Base-by-base conservation (phyloP, 2,113 vertebrate genomes). In the Cyanistes caeruleus region DNA sequence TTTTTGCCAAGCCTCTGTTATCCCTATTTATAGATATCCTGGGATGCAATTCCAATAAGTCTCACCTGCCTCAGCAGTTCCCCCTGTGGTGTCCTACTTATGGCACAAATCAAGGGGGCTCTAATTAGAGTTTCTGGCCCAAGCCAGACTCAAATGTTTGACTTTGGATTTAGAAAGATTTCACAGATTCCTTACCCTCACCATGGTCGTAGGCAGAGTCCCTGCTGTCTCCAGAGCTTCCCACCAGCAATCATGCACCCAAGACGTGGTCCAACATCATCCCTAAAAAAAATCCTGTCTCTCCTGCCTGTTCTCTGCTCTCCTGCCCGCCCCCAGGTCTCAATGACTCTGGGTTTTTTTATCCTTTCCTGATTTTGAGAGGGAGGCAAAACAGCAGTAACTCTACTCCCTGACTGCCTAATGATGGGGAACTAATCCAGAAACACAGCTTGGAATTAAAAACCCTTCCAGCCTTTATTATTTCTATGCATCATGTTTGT, bases 1-100 rank as follows among this genome's bases (percentile, higher is more conserved):
- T 90, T 58, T 52, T 56, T 91, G 85, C 83, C 51, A 64, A 93
- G 79, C 63, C 85, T 82, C 85, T 59, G 27, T 81, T 90, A 72
- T 80, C 55, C 55, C 86, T 95, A 90, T 95, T 95, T 95, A 87
- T 93, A 97, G 93, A 63, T 56, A 77, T 13, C 65, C 77, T 44
- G 69, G 62, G 81, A 94, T 93, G 70, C 39, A 64, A 33, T 73
- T 62, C 85, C 72, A n/a, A 13, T 64, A 69, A 88, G 51, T 75
- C 56, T 95, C 69, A 74, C 73, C 76, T 84, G 80, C 75, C 72
- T 95, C 94, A 94, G 96, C 95, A 82, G n/a, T 95, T 95, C 69
- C 48, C 85, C 10, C 13, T 60, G 58, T 16, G 0, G 58, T 89
- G 89, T 41, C 93, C 89, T 72, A 91, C 69, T 89, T 95, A 81